Conservation (phyloP, 2,113 vertebrate genomes). For the Porphyrio hochstetteri region DNA sequence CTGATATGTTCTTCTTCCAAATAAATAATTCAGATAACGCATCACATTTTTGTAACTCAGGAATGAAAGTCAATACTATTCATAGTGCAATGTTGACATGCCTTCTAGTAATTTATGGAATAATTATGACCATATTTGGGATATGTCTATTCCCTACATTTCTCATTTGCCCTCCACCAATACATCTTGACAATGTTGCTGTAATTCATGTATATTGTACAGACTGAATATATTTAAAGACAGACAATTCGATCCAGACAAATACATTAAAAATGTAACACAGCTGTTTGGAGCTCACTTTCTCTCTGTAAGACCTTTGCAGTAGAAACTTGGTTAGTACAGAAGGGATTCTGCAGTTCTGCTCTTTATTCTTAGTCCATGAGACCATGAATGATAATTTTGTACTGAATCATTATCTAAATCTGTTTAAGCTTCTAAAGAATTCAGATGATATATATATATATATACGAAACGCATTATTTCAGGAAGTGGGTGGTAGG, state of each 20-base stretch:
- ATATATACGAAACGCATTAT: neutral
- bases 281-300: constrained; percentile 33
- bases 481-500: neutral
- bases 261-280: constrained; percentile 44
- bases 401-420: neutral
- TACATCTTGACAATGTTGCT: constrained; percentile 37
- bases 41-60: constrained; percentile 35
- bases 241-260: constrained; percentile 47
- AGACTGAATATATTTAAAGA: constrained; percentile 23
- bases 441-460: neutral
- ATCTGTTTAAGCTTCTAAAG: neutral
- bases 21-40: constrained; percentile 50
- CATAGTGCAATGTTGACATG: constrained; percentile 43
- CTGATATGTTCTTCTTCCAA: constrained; percentile 37
- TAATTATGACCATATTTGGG: constrained; percentile 59
- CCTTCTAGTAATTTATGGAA: constrained; percentile 58
- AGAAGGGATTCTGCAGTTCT: neutral
- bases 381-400: neutral
- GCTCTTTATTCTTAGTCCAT: neutral
- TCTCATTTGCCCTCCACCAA: constrained; percentile 51
- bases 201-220: constrained; percentile 32
- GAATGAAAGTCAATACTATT: constrained; percentile 61
- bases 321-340: neutral
- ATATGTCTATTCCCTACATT: constrained; percentile 33
- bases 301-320: neutral